A percentile compares a stretch with the other conserved stretches of the same genome.
These are phyloP conservation scores for Drosophila antonietae DNA, from an alignment of 2,888 invertebrate species.

Conservation along the genomic window DNA sequence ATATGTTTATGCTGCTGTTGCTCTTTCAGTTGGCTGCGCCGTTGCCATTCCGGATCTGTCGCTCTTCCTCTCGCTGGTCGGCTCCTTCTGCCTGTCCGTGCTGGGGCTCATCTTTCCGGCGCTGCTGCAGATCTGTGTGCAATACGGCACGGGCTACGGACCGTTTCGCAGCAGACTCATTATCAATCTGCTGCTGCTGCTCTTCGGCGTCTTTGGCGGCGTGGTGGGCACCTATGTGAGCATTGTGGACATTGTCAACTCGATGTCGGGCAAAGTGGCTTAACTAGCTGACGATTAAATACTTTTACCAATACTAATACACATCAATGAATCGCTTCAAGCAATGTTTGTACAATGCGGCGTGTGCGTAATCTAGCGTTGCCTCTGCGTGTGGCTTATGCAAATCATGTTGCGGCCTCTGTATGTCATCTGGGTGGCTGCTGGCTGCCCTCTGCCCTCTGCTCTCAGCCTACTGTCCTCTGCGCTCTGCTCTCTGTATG, in stretches of 20 bases:
- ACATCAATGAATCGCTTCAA: constrained; percentile 14
- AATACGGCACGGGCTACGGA: constrained; percentile 89
- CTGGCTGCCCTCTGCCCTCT: not conserved
- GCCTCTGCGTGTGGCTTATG: constrained; percentile 50
- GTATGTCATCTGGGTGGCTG: constrained; percentile 25
- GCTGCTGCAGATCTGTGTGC: constrained; percentile 92
- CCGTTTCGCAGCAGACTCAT: constrained; percentile 89
- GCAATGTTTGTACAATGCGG: constrained; percentile 35
- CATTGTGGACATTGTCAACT: constrained; percentile 78
- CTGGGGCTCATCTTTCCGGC: constrained; percentile 97
- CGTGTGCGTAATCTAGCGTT: constrained; percentile 53
- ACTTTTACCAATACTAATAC: constrained; percentile 17
- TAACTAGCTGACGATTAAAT: constrained; percentile 25
- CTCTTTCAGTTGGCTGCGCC: constrained; percentile 86
- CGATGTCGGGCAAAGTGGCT: constrained; percentile 32
- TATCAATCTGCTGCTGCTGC: constrained; percentile 89
- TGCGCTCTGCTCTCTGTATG: too few species aligned
- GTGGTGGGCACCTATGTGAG: constrained; percentile 88
- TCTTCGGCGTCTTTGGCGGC: constrained; percentile 91
- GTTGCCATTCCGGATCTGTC: constrained; percentile 94
- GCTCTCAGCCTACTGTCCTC: not conserved
- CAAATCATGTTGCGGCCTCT: constrained; percentile 45
- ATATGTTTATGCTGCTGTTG: not conserved
- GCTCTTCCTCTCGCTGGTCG: constrained; percentile 95
- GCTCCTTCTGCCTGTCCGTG: constrained; percentile 95